phyloP scores from a whole-genome alignment of 2,113 vertebrate species.

The Hemiscyllium ocellatum region DNA sequence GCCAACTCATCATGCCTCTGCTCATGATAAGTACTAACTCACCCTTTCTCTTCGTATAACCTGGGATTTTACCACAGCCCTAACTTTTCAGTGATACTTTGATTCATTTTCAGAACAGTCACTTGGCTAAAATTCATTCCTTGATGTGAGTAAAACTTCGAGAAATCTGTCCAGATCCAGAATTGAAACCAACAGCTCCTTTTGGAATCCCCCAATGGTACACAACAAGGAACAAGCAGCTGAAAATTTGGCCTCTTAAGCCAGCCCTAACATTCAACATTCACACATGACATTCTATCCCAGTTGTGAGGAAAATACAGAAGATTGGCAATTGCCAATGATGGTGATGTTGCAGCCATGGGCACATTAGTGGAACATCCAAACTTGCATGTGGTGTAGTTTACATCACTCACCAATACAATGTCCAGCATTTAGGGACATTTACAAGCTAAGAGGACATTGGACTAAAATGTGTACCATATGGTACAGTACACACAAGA shows the following conservation, averaged over 20 bases:
- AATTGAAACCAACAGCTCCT: not conserved
- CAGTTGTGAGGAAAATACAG: not conserved
- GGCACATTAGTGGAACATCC: too few species aligned
- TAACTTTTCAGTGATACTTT: too few species aligned
- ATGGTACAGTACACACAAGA: too few species aligned
- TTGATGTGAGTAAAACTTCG: not conserved
- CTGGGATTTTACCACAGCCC: not conserved
- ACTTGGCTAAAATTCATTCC: not conserved
- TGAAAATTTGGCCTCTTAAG: not conserved
- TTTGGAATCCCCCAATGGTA: not conserved
- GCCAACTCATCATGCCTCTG: not conserved
- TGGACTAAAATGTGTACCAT: too few species aligned
- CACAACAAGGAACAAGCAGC: not conserved
- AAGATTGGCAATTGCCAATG: too few species aligned
- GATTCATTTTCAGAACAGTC: too few species aligned
- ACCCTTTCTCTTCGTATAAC: not conserved
- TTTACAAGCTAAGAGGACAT: too few species aligned
- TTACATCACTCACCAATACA: too few species aligned
- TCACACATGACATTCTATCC: not conserved
- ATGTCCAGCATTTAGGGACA: too few species aligned
- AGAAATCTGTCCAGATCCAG: not conserved
- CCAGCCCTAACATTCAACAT: not conserved
- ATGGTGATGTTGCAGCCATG: too few species aligned
- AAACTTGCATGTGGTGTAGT: too few species aligned
- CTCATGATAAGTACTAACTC: not conserved